Conservation (phyloP, 2,888 invertebrate genomes). For the Aricia artaxerxes region DNA sequence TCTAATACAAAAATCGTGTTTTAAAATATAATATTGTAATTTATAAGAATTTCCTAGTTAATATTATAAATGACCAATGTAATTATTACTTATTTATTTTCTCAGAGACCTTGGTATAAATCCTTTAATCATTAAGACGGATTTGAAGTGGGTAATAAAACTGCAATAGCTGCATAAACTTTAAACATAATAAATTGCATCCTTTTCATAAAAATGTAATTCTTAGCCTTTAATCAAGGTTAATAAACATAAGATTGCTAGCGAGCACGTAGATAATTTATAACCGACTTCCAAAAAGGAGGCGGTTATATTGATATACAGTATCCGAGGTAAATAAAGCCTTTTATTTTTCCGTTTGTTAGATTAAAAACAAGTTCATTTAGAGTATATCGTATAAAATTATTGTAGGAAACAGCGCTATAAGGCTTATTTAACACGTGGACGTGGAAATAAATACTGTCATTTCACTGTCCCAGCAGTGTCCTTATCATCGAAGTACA, state of each 20-base stretch:
- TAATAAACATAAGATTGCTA: background rate
- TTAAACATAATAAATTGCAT: slow-evolving; percentile 10
- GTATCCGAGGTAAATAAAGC: background rate
- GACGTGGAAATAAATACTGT: too few species aligned
- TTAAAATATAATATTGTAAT: too few species aligned
- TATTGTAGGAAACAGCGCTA: too few species aligned
- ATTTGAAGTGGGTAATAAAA: background rate
- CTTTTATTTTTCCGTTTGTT: too few species aligned
- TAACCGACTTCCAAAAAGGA: too few species aligned
- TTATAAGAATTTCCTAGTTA: background rate
- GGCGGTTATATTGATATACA: background rate
- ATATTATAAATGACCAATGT: background rate
- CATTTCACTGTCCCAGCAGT: too few species aligned
- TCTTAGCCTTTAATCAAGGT: slow-evolving; percentile 15
- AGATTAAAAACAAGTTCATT: too few species aligned
- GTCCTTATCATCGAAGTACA: too few species aligned
- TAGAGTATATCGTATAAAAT: too few species aligned
- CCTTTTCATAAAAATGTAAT: background rate
- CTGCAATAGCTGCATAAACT: background rate
- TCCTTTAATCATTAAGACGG: background rate
- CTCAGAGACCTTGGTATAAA: background rate
- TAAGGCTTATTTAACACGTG: too few species aligned
- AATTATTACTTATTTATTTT: background rate
- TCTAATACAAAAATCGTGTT: too few species aligned
- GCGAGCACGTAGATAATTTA: background rate